Base-by-base conservation (phyloP, 1,140 invertebrate genomes). In the Achatina immaculata region DNA sequence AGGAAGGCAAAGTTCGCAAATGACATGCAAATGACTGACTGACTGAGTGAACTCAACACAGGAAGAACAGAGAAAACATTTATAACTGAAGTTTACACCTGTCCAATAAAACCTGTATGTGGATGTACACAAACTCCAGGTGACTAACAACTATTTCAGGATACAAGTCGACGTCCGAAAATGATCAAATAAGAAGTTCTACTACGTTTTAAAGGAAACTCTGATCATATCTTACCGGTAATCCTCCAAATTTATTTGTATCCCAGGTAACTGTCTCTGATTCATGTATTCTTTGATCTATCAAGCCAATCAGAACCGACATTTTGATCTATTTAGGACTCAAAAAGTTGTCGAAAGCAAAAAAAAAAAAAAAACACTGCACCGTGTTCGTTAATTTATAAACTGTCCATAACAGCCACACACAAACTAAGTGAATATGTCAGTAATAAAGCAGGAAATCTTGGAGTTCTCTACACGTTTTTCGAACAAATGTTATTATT, bases 201-300 rank as follows among this genome's bases (percentile, higher is more conserved):
- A 51, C 48, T 24, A 14, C 11, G 24, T 51, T 51, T 51, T 51
- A 51, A 11, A 14, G 48, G 24, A 14, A 14, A 14, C 24, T 11
- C 24, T 51, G 11, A 14, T 51, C 11, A 11, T 14, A 51, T 51
- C 71, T 21, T 34, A 73, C 71, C 19, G 71, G 71, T 28, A 73
- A 43, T 28, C 71, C 71, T 73, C 71, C 71, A 28, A 73, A 48
- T 73, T 73, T 73, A 73, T 45, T 73, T 11, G 40, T 73, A 24
- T 73, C 71, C 40, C 40, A 76, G 21, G 28, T 36, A 40, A 58
- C n/a, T 21, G 31, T 14, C 4, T 65, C 34, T 36, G 48, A 21
- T 1, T 58, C 48, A 34, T 36, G 34, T 40, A 58, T 40, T 21
- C 11, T 34, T 24, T 76, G 74, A 45, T 73, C 71, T 0, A 76